Base-by-base conservation (phyloP, 2,888 invertebrate genomes). In the Lasioglossum malachurum region DNA sequence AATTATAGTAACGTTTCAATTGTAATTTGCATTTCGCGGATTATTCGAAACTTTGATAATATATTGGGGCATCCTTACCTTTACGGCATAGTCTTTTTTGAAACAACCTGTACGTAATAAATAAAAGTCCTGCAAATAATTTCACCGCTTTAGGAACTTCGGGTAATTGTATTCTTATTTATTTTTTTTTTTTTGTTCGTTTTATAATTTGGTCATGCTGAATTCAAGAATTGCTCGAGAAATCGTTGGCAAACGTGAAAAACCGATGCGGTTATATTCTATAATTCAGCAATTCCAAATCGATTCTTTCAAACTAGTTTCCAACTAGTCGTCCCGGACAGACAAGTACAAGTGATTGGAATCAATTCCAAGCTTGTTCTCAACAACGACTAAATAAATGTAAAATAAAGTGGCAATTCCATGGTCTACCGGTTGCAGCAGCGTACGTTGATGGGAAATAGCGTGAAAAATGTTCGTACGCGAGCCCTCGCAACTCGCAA, bases 61-160 rank as follows among this genome's bases (percentile, higher is more conserved):
- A 75, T 76, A 67, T 12, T 67, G 35, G 38, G n/a, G 77, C n/a
- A 46, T 82, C 27, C 82, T 84, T 84, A 84, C 84, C 84, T 84
- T 84, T 78, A 8, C 23, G 74, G 60, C 75, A 82, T 75, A 75
- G 78, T 83, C 69, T 82, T 64, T 84, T 84, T 78, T 53, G 60
- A 84, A 78, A 84, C 83, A 78, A 78, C 78, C 82, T 84, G 78
- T 82, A 77, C 64, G 73, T 84, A 82, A 78, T 82, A 57, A 82
- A 82, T 49, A 82, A 82, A 82, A 78, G 49, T 35, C 74, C 77
- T 82, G 74, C 82, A 82, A 84, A 82, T 78, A 84, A 84, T 84
- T 75, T 60, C 46, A 74, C 31, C 73, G 77, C 69, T 78, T 57
- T 74, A 82, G 64, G 73, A 41, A 78, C 53, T 41, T 60, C 31